phyloP scores from a whole-genome alignment of 37 sponge, comb jelly and placozoan species.

The Bolinopsis microptera region DNA sequence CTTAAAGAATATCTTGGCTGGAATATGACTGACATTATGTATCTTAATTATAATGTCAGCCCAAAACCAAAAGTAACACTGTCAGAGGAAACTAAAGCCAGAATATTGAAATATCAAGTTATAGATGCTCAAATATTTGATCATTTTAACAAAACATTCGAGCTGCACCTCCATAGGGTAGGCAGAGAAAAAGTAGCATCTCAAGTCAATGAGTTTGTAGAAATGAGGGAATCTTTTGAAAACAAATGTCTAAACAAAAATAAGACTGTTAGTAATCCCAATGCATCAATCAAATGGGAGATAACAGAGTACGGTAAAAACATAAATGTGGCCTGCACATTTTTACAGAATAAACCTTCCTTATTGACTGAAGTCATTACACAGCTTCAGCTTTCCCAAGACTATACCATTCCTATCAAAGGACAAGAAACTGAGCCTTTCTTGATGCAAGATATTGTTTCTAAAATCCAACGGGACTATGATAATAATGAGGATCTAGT shows the following conservation, averaged over 20 bases:
- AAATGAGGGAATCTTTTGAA: neutral
- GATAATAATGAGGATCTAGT: neutral
- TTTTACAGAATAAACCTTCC: neutral
- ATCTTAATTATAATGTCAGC: neutral
- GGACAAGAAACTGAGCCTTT: neutral
- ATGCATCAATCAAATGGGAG: neutral
- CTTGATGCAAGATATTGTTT: neutral
- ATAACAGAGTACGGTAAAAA: conserved; percentile 4
- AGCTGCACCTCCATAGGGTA: neutral
- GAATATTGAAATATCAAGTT: neutral
- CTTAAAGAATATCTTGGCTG: conserved; percentile 30
- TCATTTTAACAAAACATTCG: neutral
- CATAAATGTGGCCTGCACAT: neutral
- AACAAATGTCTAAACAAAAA: neutral
- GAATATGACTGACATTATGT: conserved; percentile 1
- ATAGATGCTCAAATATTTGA: conserved; percentile 8
- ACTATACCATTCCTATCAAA: neutral
- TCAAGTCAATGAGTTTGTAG: neutral
- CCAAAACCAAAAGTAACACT: neutral
- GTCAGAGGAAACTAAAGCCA: neutral
- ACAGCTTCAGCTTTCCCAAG: neutral
- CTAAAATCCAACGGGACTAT: neutral
- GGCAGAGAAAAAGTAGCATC: neutral
- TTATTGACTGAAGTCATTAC: neutral
- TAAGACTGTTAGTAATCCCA: neutral